Evolutionary conservation across 1,140 invertebrate genomes (phyloP).

Genomic region (Eueides isabella): DNA sequence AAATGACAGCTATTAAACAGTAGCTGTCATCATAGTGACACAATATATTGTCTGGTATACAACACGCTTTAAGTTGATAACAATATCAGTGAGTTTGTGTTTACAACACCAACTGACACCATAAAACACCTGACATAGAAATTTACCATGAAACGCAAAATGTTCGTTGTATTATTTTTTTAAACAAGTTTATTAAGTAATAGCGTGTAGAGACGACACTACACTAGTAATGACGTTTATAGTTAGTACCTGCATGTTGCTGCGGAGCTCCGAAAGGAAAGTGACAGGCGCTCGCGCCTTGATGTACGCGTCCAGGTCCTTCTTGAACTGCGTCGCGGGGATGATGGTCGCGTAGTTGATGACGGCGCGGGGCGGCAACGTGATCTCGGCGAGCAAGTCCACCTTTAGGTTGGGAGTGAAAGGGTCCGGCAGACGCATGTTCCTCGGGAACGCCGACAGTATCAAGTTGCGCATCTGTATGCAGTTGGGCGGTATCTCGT

Average conservation of each 20-base stretch:
- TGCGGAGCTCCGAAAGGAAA: slow-evolving; percentile 95
- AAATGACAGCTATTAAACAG: too few relatives aligned
- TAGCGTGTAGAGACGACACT: too few relatives aligned
- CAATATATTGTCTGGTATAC: too few relatives aligned
- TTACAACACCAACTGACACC: too few relatives aligned
- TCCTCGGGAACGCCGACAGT: slow-evolving; percentile 97
- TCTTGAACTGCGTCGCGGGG: slow-evolving; percentile 94
- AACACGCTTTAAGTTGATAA: too few relatives aligned
- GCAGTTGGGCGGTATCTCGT: slow-evolving; percentile 99
- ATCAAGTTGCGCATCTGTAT: slow-evolving; percentile 99
- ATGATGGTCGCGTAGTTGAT: slow-evolving; percentile 95
- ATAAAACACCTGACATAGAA: too few relatives aligned
- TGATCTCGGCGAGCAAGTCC: slow-evolving; percentile 94
- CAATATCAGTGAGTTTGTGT: too few relatives aligned
- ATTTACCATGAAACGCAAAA: too few relatives aligned
- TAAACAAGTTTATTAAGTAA: too few relatives aligned
- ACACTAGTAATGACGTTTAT: too few relatives aligned
- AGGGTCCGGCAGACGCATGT: slow-evolving; percentile 98
- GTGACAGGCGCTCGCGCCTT: slow-evolving; percentile 97
- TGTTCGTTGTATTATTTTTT: too few relatives aligned
- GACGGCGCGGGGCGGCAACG: slow-evolving; percentile 92
- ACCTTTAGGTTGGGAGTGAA: slow-evolving; percentile 99
- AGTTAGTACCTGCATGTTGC: slow-evolving; percentile 91
- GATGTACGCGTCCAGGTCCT: slow-evolving; percentile 97
- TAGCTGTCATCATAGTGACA: too few relatives aligned